These are phyloP conservation scores for Vipera ursinii DNA, from an alignment of 2,797 vertebrate genomes.

Conservation along the genomic window DNA sequence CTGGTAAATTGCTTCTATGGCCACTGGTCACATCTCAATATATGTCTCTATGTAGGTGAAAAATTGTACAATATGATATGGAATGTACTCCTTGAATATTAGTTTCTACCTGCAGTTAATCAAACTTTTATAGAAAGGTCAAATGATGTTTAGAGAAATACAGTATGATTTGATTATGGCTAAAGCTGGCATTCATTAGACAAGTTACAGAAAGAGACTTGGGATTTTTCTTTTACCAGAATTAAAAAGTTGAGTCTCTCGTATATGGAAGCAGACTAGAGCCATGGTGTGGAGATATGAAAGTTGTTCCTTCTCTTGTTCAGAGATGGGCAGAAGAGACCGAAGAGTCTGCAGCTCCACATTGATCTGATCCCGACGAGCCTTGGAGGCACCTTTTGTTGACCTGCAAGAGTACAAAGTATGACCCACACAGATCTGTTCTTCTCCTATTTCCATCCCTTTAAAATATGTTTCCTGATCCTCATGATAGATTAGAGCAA, in stretches of 20 bases:
- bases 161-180: neutral
- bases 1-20: neutral
- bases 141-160: neutral
- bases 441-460: neutral
- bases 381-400: constrained; percentile 88
- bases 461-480: neutral
- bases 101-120: neutral
- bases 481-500: neutral
- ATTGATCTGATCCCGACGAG: constrained; percentile 84
- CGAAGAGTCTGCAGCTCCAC: constrained; percentile 81
- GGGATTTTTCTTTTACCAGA: constrained; percentile 45
- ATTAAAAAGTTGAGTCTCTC: constrained; percentile 67
- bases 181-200: neutral
- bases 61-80: neutral
- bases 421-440: neutral
- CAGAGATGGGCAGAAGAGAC: constrained; percentile 76
- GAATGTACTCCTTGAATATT: neutral
- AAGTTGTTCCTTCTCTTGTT: constrained; percentile 78
- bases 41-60: neutral
- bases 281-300: constrained; percentile 89
- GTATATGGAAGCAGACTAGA: constrained; percentile 78
- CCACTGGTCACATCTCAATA: neutral
- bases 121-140: neutral
- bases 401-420: constrained; percentile 71
- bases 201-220: neutral